Base-by-base conservation (phyloP, 1,140 invertebrate species). In the Wiebesia pumilae region DNA sequence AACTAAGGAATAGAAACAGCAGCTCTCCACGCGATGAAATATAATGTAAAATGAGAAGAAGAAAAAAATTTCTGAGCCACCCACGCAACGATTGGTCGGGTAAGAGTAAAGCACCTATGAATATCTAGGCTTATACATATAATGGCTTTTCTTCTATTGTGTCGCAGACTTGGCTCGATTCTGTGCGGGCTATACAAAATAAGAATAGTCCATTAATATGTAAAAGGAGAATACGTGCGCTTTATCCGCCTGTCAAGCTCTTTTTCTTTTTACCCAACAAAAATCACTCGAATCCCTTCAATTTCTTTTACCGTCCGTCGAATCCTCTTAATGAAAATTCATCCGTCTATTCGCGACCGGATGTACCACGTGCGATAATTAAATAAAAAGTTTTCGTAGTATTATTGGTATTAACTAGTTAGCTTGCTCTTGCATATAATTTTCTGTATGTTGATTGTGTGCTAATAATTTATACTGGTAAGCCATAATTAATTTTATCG, bases 121-220 rank as follows among this genome's bases (percentile, higher is more conserved):
- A 81, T 81, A 62, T 81, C 58, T 27, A 65, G 21, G 0, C 21
- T 38, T 62, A 30, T 81, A 38, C 24, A 27, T 40, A 38, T 65
- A 81, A 81, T 33, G 38, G 62, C 80, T 69, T 81, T 81, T 87
- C 84, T 79, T 73, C 81, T 19, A 69, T 51, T 62, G 86, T 80
- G 84, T 77, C 73, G 85, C 35, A 84, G 65, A 73, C 35, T 73
- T 73, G 35, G 35, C 69, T 40, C 35, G 38, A 73, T 88, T 85
- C 58, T 69, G 47, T 4, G 9, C 43, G 27, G 12, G 27, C 40
- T 54, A 80, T 85, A 79, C 79, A 88, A 88, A 90, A 91, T 90
- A 89, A 90, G 90, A 91, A 88, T 89, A 87, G 81, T 81, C 87
- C 89, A 90, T 91, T 92, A 92, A 90, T 89, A 90, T 90, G 89